Evolutionary conservation across 2,113 vertebrate species (phyloP).

Genomic region (Siphamia tubifer): DNA sequence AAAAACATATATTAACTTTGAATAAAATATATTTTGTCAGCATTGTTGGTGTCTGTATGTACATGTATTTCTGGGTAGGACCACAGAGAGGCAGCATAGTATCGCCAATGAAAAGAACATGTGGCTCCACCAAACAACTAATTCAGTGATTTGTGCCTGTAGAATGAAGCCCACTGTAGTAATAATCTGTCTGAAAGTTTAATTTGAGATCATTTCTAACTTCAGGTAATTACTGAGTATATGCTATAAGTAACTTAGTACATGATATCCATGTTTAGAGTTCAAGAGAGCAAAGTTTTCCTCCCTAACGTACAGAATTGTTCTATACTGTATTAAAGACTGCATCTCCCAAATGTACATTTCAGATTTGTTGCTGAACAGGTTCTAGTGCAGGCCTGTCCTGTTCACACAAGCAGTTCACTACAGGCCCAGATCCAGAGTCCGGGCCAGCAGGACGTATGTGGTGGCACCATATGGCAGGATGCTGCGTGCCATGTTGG

Average conservation of each 20-base stretch:
- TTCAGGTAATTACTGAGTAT: too few relatives aligned
- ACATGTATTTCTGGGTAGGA: constrained; percentile 18
- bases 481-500: constrained; percentile 83
- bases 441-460: constrained; percentile 71
- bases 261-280: too few relatives aligned
- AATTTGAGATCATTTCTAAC: neutral
- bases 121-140: neutral
- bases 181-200: neutral
- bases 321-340: too few relatives aligned
- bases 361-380: constrained; percentile 32
- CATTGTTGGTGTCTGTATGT: neutral
- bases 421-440: constrained; percentile 45
- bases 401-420: constrained; percentile 45
- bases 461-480: constrained; percentile 84
- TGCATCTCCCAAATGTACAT: neutral
- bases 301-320: neutral
- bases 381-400: constrained; percentile 51
- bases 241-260: too few relatives aligned
- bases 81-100: constrained; percentile 76
- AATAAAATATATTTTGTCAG: constrained; percentile 79
- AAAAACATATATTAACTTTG: constrained; percentile 66
- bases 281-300: neutral
- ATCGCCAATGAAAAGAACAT: constrained; percentile 16
- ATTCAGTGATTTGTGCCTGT: neutral
- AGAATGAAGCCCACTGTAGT: neutral